phyloP scores from a whole-genome alignment of 2,113 vertebrate genomes.

The Bostrychus sinensis region DNA sequence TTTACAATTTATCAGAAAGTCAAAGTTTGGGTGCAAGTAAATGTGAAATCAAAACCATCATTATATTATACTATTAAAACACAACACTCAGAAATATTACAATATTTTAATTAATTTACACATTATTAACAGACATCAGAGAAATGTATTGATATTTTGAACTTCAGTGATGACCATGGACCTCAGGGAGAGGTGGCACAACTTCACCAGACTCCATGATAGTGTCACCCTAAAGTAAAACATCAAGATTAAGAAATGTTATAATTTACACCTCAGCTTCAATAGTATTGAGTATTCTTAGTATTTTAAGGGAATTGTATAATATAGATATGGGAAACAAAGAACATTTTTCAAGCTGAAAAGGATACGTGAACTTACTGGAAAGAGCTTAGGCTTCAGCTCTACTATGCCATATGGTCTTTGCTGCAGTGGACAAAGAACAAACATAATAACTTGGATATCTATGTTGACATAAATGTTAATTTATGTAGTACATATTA shows the following conservation, averaged over 20 bases:
- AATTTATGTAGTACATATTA: too few relatives aligned
- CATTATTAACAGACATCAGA: conserved; percentile 63
- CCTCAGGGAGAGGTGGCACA: conserved; percentile 81
- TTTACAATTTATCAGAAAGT: too few relatives aligned
- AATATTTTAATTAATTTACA: conserved; percentile 72
- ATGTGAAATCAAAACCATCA: too few relatives aligned
- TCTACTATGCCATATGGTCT: conserved; percentile 80
- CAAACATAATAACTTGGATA: background rate
- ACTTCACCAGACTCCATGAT: conserved; percentile 88
- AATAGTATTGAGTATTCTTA: too few relatives aligned
- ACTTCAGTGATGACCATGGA: conserved; percentile 83
- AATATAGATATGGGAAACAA: too few relatives aligned
- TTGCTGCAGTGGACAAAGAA: conserved; percentile 69
- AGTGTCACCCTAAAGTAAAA: conserved; percentile 83
- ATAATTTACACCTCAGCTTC: too few relatives aligned
- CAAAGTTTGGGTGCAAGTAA: too few relatives aligned
- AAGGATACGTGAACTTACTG: conserved; percentile 89
- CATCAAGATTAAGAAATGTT: conserved; percentile 35
- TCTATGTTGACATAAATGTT: too few relatives aligned
- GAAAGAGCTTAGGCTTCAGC: conserved; percentile 82
- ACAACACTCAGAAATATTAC: too few relatives aligned
- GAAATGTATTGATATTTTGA: conserved; percentile 33
- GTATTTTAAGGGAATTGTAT: too few relatives aligned
- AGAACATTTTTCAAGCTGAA: background rate
- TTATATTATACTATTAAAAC: too few relatives aligned